Percentiles rank a stretch among this genome's conserved stretches.
phyloP scores from a whole-genome alignment of 2,797 vertebrate genomes.

The Scleropages formosus region DNA sequence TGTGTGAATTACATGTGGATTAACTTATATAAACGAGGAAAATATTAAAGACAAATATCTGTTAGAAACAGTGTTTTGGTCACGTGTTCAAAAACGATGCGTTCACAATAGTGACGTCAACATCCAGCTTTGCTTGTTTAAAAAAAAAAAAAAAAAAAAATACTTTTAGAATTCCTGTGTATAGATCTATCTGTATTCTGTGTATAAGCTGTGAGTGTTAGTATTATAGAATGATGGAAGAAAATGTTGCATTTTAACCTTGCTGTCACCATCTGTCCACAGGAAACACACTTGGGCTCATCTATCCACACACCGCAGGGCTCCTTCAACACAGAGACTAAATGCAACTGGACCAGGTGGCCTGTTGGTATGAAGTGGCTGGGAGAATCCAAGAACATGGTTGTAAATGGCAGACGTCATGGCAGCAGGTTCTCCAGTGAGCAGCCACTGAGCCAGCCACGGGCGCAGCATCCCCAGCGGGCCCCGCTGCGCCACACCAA shows the following conservation, averaged over 20 bases:
- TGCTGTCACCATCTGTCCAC: neutral
- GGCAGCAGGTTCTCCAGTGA: conserved; percentile 87
- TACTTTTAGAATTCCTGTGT: too few species aligned
- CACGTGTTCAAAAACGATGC: too few species aligned
- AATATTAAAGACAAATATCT: too few species aligned
- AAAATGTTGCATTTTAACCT: neutral
- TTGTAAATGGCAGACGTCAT: conserved; percentile 94
- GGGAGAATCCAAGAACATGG: conserved; percentile 98
- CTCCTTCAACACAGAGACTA: conserved; percentile 81
- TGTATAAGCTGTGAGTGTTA: too few species aligned
- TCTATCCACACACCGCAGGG: conserved; percentile 67
- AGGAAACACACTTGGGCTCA: conserved; percentile 54
- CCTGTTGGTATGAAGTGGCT: conserved; percentile 96
- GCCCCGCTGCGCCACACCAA: conserved; percentile 69
- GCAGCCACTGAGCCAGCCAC: conserved; percentile 69
- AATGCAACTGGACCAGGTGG: conserved; percentile 90
- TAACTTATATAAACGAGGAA: too few species aligned
- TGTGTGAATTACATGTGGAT: too few species aligned
- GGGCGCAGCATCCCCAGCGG: conserved; percentile 54
- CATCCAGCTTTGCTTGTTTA: too few species aligned
- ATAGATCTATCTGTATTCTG: too few species aligned
- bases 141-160: too few species aligned
- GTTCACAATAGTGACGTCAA: too few species aligned
- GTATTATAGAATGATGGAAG: neutral
- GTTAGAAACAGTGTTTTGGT: too few species aligned